Evolutionary conservation across 2,888 invertebrate species (phyloP).

Genomic region (Acanthopleura granulata): DNA sequence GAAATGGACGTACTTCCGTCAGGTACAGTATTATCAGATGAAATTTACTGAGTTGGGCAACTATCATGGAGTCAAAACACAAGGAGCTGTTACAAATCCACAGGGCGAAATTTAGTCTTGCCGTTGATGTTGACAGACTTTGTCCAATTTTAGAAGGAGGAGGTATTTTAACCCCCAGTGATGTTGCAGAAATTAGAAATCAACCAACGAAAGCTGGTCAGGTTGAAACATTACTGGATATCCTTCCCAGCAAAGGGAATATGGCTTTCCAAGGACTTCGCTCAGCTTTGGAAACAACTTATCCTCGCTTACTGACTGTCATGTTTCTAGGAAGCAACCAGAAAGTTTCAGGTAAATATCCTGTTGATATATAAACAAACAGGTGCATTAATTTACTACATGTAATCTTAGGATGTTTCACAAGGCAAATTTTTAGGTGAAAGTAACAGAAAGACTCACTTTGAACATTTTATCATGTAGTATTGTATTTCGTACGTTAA

Average conservation of each 20-base stretch:
- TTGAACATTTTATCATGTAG: no score
- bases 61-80: slow-evolving; percentile 48
- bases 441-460: no score
- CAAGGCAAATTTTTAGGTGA: no score
- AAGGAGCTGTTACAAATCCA: slow-evolving; percentile 54
- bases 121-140: slow-evolving; percentile 49
- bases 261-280: slow-evolving; percentile 50
- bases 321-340: slow-evolving; percentile 50
- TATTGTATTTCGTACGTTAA: no score
- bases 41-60: neutral
- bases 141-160: slow-evolving; percentile 47
- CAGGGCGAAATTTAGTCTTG: slow-evolving; percentile 46
- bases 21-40: neutral
- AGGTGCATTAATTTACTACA: no score
- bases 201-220: slow-evolving; percentile 44
- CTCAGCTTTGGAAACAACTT: slow-evolving; percentile 50
- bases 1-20: neutral
- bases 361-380: no score
- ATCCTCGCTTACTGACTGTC: slow-evolving; percentile 54
- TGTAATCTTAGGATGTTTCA: no score
- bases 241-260: slow-evolving; percentile 49
- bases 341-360: slow-evolving; percentile 16
- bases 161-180: slow-evolving; percentile 43
- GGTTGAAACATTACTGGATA: slow-evolving; percentile 54
- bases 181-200: slow-evolving; percentile 50